Base-by-base conservation (phyloP, 2,888 invertebrate genomes). In the Meloe dianella region DNA sequence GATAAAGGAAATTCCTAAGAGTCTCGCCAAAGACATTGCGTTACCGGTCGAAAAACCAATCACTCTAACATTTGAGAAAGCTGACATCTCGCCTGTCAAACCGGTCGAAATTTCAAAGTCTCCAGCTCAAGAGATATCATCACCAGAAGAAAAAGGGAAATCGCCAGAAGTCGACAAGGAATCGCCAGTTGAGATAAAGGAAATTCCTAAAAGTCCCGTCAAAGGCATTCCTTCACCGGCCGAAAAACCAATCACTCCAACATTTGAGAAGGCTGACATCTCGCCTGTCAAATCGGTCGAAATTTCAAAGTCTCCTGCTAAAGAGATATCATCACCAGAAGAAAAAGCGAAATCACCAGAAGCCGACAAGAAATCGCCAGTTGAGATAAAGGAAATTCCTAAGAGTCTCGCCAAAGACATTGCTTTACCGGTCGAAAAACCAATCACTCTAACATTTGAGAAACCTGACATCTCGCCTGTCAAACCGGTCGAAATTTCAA, bases 41-140 rank as follows among this genome's bases (percentile, higher is more conserved):
- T 59, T 69, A 8, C n/a, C 61, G 5, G 24, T 57, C 12, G 67
- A 47, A 29, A 59, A 70, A 67, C 58, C 64, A n/a, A n/a, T n/a
- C n/a, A n/a, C n/a, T n/a, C n/a, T n/a, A n/a, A n/a, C n/a, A n/a
- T n/a, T n/a, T 12, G 32, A 32, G 32, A 32, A 32, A 32, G 54
- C 63, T 10, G 27, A 35, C 12, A 38, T 22, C 57, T 35, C 32
- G 12, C 32, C 32, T 10, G 32, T 32, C 20, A 32, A 38, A 38
- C 3, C 10, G 6, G n/a, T 1, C 1, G n/a, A 38, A n/a, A 62
- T 27, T 29, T 51, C 51, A 47, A 20, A 59, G 1, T 54, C 29
- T 59, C 32, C 32, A 7, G 32, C 6, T 1, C 10, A 38, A n/a
- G 38, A 38, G 6, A n/a, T n/a, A 1, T n/a, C 38, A 38, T 38